Evolutionary conservation across 2,113 vertebrate species (phyloP).

Genomic region (Irena cyanogastra): DNA sequence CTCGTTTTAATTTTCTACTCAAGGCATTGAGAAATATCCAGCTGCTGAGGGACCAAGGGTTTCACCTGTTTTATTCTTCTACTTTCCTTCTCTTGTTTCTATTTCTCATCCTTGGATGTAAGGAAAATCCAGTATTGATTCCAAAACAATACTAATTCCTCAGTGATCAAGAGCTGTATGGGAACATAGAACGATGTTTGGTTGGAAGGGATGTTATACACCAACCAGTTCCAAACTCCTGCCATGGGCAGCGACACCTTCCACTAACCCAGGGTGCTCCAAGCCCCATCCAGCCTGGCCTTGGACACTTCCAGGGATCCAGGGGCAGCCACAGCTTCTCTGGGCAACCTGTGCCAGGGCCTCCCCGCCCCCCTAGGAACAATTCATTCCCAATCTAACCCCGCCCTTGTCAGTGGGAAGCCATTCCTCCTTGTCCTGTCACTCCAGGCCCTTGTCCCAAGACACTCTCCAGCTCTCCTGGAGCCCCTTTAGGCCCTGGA

Average conservation of each 20-base stretch:
- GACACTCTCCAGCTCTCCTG: neutral
- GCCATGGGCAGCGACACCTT: neutral
- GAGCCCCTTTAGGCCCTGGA: neutral
- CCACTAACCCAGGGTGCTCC: accelerated
- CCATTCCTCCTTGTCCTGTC: neutral
- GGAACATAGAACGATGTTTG: neutral
- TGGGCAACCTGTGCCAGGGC: neutral
- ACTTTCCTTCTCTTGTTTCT: neutral
- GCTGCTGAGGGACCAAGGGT: neutral
- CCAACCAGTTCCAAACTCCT: neutral
- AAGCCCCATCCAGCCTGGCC: accelerated
- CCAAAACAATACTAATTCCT: neutral
- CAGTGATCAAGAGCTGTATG: neutral
- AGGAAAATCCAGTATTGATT: neutral
- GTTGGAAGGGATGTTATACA: neutral
- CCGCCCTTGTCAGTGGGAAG: neutral
- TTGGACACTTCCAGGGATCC: neutral
- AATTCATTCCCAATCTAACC: neutral
- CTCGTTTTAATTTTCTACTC: neutral
- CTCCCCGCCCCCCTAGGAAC: accelerated
- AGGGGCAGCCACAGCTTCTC: neutral
- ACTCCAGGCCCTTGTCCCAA: accelerated
- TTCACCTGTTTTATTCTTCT: neutral
- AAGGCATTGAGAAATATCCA: neutral
- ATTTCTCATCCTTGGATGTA: neutral